Evolutionary conservation across 2,888 invertebrate genomes (phyloP), one percentile per base, ranked within the genome.

Genomic region (Carcina quercana): DNA sequence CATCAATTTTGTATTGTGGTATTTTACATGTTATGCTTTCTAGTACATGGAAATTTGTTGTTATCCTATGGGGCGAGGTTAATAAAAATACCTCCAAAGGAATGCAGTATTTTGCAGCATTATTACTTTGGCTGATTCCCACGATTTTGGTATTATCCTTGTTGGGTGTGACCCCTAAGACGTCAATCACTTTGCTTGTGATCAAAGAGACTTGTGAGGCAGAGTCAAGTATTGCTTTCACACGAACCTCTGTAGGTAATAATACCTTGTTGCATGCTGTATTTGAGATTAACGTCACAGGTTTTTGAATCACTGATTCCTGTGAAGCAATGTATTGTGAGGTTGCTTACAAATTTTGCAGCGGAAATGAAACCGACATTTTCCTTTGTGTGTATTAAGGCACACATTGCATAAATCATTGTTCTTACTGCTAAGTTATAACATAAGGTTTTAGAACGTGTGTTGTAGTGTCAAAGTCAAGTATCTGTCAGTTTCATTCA

Each of bases 261-360:
- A 38, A 19, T 1, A 35, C 35, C 15, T 22, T 11, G 8, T 34
- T 35, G 13, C 7, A 2, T 4, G 5, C 7, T 12, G 21, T 26
- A 14, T 13, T 19, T 28, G 30, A 10, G 15, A 30, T 15, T 8
- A 31, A 35, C 22, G 15, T 6, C 10, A 27, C 27, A 15, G 27
- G 15, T 14, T n/a, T 4, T n/a, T n/a, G 5, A 10, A 10, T n/a
- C 1, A 10, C 10, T 8, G 3, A 2, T 34, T 34, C 28, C 11
- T 25, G 26, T 37, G 39, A n/a, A 36, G 13, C 26, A 40, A 25
- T 17, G 39, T 30, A 17, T 35, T 39, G 14, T 42, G 42, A 1
- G 10, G 2, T 12, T 31, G 7, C 14, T 42, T 42, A 24, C 42
- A 42, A 15, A 29, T 21, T n/a, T 27, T 20, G 17, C 42, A 43